Evolutionary conservation across 2,797 vertebrate genomes (phyloP).

Genomic region (Phoeniculus purpureus): DNA sequence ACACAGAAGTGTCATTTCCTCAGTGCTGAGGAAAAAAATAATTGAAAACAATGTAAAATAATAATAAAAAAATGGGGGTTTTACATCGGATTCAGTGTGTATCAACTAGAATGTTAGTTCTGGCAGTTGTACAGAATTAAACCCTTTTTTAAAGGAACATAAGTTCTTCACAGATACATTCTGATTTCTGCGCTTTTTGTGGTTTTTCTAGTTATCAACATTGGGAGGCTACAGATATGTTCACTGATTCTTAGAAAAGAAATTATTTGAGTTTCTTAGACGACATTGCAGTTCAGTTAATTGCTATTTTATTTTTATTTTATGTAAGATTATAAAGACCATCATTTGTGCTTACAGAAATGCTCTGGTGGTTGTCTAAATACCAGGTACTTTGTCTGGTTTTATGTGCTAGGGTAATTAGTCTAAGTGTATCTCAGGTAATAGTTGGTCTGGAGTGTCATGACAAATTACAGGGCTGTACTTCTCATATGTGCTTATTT

Average conservation of each 20-base stretch:
- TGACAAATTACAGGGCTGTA: neutral
- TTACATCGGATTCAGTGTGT: neutral
- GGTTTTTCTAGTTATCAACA: neutral
- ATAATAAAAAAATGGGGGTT: neutral
- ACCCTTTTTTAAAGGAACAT: neutral
- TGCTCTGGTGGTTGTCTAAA: neutral
- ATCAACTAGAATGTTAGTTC: neutral
- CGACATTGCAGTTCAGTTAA: neutral
- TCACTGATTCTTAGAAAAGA: neutral
- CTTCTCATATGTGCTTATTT: conserved; percentile 15
- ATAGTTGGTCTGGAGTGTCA: neutral
- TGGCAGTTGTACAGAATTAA: neutral
- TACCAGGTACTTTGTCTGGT: neutral
- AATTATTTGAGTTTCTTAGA: neutral
- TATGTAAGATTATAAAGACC: neutral
- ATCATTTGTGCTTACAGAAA: neutral
- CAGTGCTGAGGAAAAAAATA: neutral
- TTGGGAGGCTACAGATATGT: neutral
- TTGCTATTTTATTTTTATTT: neutral
- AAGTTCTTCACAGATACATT: neutral
- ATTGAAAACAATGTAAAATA: neutral
- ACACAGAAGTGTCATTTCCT: neutral
- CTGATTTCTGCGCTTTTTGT: neutral
- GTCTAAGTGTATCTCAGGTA: neutral
- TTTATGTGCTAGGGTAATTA: conserved; percentile 7